These are phyloP conservation scores for Neostethus bicornis DNA, from an alignment of 2,797 vertebrate genomes.

Conservation along the genomic window DNA sequence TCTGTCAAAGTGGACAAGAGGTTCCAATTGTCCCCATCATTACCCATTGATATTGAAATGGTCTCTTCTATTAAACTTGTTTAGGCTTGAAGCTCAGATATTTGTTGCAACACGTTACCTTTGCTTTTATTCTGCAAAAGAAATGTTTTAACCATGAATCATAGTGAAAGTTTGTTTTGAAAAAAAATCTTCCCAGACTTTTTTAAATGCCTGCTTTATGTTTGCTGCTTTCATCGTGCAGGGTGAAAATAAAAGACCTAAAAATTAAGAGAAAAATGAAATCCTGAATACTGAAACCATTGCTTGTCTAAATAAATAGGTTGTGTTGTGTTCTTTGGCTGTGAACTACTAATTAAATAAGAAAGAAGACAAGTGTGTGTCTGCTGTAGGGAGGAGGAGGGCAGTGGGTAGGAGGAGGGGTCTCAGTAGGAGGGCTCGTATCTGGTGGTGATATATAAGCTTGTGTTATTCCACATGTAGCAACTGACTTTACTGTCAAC, in stretches of 20 bases:
- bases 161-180: not conserved
- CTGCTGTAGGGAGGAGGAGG: constrained; percentile 28
- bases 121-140: not conserved
- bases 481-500: constrained; percentile 55
- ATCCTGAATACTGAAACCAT: not conserved
- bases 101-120: constrained; percentile 35
- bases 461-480: constrained; percentile 36
- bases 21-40: constrained; percentile 26
- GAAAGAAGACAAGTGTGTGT: constrained; percentile 24
- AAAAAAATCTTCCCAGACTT: not conserved
- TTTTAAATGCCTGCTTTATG: not conserved
- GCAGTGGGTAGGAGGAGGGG: constrained; percentile 27
- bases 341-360: constrained; percentile 11
- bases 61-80: constrained; percentile 38
- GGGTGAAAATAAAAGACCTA: not conserved
- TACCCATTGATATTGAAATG: constrained; percentile 59
- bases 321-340: not conserved
- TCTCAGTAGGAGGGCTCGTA: constrained; percentile 46
- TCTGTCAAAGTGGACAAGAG: constrained; percentile 13
- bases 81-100: constrained; percentile 43
- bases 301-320: not conserved
- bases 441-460: constrained; percentile 69
- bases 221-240: not conserved
- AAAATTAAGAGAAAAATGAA: not conserved
- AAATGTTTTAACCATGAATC: not conserved